These are phyloP conservation scores for Parasteatoda lunata DNA, from an alignment of 2,888 invertebrate genomes.

Conservation along the genomic window DNA sequence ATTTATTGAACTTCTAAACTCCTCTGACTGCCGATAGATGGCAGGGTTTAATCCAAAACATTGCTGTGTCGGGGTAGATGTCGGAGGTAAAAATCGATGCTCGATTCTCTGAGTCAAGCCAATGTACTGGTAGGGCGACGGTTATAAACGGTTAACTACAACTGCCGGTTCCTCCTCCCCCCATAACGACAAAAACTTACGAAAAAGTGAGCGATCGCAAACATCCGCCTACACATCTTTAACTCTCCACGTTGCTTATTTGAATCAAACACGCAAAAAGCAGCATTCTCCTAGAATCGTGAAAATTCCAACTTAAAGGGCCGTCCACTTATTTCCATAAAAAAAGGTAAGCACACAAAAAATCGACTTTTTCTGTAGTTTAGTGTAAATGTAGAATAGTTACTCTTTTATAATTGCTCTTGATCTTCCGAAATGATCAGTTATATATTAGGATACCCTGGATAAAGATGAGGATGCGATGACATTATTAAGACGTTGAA, in stretches of 20 bases:
- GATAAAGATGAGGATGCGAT: neutral
- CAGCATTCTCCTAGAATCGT: neutral
- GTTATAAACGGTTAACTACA: slow-evolving; percentile 63
- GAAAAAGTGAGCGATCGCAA: slow-evolving; percentile 18
- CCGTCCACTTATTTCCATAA: neutral
- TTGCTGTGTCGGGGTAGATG: slow-evolving; percentile 29
- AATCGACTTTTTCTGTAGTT: neutral
- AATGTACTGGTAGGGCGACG: slow-evolving; percentile 63
- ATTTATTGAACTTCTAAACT: slow-evolving; percentile 18
- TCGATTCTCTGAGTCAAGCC: slow-evolving; percentile 42
- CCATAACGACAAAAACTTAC: slow-evolving; percentile 40
- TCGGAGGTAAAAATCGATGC: slow-evolving; percentile 57
- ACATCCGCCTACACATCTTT: neutral
- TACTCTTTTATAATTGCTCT: too few species aligned
- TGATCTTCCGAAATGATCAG: neutral
- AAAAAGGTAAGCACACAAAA: neutral
- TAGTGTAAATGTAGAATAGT: neutral
- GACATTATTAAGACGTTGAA: neutral
- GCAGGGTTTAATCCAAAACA: slow-evolving; percentile 23
- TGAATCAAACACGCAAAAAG: neutral
- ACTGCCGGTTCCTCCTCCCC: slow-evolving; percentile 37
- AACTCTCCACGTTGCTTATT: neutral
- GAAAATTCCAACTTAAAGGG: neutral
- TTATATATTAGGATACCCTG: neutral
- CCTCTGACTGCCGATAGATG: slow-evolving; percentile 29